Percentiles rank a stretch among this genome's conserved stretches.
phyloP scores from a whole-genome alignment of 37 sponge, comb jelly and placozoan species.

The Corticium candelabrum region DNA sequence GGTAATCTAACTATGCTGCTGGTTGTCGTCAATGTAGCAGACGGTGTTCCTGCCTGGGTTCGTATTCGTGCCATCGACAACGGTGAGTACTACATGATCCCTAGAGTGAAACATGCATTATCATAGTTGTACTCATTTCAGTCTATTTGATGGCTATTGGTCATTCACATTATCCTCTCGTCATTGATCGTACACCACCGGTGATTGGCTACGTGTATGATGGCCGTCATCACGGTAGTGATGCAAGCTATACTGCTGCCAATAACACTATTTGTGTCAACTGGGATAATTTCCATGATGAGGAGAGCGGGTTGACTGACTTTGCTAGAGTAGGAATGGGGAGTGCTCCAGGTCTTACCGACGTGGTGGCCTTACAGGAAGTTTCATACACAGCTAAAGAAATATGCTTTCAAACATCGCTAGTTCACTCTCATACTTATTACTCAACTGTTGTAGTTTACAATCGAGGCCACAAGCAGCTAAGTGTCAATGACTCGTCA shows the following conservation, averaged over 20 bases:
- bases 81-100: conserved; percentile 28
- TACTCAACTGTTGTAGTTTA: conserved; percentile 42
- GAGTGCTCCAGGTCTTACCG: neutral
- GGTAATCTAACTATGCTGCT: neutral
- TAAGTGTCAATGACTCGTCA: conserved; percentile 22
- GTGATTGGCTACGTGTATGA: conserved; percentile 33
- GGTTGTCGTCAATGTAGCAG: conserved; percentile 35
- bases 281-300: conserved; percentile 45
- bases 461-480: conserved; percentile 41
- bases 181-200: conserved; percentile 68
- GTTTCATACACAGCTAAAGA: neutral
- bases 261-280: conserved; percentile 44
- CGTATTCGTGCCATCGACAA: conserved; percentile 63
- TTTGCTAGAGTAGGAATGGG: neutral
- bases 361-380: neutral
- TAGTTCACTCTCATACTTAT: conserved; percentile 37
- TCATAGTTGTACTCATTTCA: neutral
- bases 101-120: neutral
- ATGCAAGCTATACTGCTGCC: conserved; percentile 12
- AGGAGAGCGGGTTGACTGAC: conserved; percentile 38
- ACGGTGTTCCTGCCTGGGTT: conserved; percentile 49
- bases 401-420: neutral
- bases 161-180: conserved; percentile 12
- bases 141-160: conserved; percentile 41
- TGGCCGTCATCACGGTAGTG: conserved; percentile 17